Conservation (phyloP, 2,113 vertebrate genomes). For the Maccullochella peelii region DNA sequence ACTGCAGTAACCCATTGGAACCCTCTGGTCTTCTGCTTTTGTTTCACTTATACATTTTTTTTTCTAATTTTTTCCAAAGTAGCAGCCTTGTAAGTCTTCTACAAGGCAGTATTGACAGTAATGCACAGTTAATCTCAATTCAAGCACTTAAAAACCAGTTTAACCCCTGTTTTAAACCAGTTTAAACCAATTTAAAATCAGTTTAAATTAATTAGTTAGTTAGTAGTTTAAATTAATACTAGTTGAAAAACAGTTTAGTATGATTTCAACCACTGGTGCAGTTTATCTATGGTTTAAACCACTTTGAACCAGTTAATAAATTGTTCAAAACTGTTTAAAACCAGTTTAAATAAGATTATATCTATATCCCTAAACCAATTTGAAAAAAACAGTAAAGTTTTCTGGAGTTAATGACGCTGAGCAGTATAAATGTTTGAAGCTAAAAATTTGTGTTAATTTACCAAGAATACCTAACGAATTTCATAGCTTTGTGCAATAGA, state of each 20-base stretch:
- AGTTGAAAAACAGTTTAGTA: too few relatives aligned
- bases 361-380: background rate
- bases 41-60: background rate
- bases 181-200: background rate
- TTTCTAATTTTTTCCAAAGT: too few relatives aligned
- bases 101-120: background rate
- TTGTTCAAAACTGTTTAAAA: too few relatives aligned
- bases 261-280: background rate
- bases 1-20: background rate
- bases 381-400: background rate
- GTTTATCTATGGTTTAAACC: background rate
- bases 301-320: too few relatives aligned
- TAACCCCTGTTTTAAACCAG: background rate
- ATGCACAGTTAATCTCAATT: background rate
- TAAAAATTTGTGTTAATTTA: background rate
- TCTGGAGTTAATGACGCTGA: background rate
- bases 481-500: background rate
- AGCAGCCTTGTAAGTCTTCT: too few relatives aligned
- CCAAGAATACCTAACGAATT: background rate
- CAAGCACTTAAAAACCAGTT: background rate
- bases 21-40: background rate
- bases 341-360: too few relatives aligned
- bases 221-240: too few relatives aligned
- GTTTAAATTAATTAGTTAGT: too few relatives aligned
- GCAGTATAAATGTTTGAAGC: background rate